Base-by-base conservation (phyloP, 1,140 invertebrate species). In the Aphelenchoides besseyi region DNA sequence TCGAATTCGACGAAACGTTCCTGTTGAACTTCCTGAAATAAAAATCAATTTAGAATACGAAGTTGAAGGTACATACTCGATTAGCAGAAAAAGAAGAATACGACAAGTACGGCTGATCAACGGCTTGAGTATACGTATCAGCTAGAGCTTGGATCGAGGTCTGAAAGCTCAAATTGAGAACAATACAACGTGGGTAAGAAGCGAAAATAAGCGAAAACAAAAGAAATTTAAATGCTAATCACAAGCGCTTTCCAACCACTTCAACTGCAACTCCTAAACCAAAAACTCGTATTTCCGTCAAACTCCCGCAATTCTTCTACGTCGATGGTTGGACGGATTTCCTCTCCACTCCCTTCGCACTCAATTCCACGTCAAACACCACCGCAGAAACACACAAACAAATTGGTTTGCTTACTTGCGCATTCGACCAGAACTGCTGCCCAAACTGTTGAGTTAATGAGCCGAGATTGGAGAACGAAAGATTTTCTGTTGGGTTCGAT, bases 131-230 rank as follows among this genome's bases (percentile, higher is more conserved):
- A 37, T 70, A 69, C 23, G 63, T 26, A 69, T 26, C 68, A 9
- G 74, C 66, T 48, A 75, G 70, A 3, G 72, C 68, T 57, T 72
- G 74, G 26, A 77, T 66, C 3, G 74, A 76, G n/a, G 33, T 78
- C 74, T 76, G 12, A 37, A 72, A 70, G 23, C 26, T 28, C 16
- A 12, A 71, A 18, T 29, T 12, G 18, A 26, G 70, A 71, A 70
- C 16, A 41, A 63, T 70, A 70, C 18, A 53, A 0, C 16, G 1
- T 1, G 1, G 1, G 23, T 29, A 62, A 69, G 5, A 18, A 69
- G 16, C 41, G 35, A 30, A 32, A 67, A 55, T 66, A 8, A 59
- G 32, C 55, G 55, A 59, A 59, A 8, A 8, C n/a, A 8, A 8
- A n/a, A 41, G 5, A n/a, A 59, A 59, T 59, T 59, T 33, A 28